Evolutionary conservation across 2,113 vertebrate species (phyloP), one percentile per base, ranked within the genome.

Genomic region (Mionectes macconnelli): DNA sequence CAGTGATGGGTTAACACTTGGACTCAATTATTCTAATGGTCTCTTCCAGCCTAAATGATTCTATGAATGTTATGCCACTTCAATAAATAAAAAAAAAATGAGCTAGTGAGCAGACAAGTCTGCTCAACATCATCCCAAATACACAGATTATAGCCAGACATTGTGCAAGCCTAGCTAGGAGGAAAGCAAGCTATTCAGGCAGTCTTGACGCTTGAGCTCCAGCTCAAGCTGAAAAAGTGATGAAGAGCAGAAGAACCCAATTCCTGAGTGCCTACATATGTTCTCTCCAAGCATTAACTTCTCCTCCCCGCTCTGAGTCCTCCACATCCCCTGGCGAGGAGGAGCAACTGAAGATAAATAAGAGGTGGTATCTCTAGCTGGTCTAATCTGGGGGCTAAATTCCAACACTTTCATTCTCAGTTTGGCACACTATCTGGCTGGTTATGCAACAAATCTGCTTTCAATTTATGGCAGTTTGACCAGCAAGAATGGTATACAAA

Each of bases 381-480:
- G 30, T 64, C 1, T 0, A 24, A 81, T 80, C 24, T 80, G 33
- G 52, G 30, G 64, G 52, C 40, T 37, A 66, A 57, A n/a, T 62
- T 72, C 30, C 47, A 79, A 56, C 39, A 66, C 81, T 91, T 93
- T 56, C 64, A 39, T 66, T 90, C 56, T 86, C 79, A 62, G 69
- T 83, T 75, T 92, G 91, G 91, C 64, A 72, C 55, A 50, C 50
- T 24, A 81, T 73, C 50, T 59, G 39, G 33, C 56, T 49, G 39
- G 57, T 94, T 91, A 94, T 1, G 1, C 82, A 95, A 93, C 49
- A 56, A 90, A 93, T 87, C 92, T 94, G 95, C 62, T 94, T 95
- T 90, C 90, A 95, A 93, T 95, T 96, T 96, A 93, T 82, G 66
- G 84, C 69, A 72, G 23, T 49, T 68, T 79, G 78, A 91, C 62